Evolutionary conservation across 1,140 invertebrate genomes (phyloP), one percentile per base, ranked within the genome.

Genomic region (Drosophila santomea): DNA sequence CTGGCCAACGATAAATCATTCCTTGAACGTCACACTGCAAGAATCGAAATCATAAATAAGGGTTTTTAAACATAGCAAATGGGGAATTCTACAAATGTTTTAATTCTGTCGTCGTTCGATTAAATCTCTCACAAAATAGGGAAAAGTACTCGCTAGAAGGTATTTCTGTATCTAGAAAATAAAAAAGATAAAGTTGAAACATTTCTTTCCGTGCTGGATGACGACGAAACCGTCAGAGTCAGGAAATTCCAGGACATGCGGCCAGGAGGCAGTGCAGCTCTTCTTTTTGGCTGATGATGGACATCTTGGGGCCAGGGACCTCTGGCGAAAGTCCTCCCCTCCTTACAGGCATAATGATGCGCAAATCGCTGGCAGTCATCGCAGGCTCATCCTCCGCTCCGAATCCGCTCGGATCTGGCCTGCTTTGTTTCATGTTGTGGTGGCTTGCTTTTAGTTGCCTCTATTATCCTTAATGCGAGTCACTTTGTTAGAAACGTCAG

Each of bases 381-480:
- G 80, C 73, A 20, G 73, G 48, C 73, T 73, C 47, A 59, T 68
- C 58, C 66, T 44, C 28, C 39, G 50, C 66, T 44, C 28, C 39
- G 50, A 48, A 14, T 74, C 41, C 14, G 43, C 62, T 76, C 32
- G 10, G 15, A 2, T 17, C 1, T 36, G 50, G 50, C 32, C 83
- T 83, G 83, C 83, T 86, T 88, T 86, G 83, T 86, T 88, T 86
- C 83, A 86, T 79, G 83, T 72, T 72, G 62, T 68, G 72, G 68
- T 74, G 67, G 84, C 67, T 80, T 72, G 84, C 83, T 84, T 83
- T 83, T 89, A 89, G 84, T 80, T 84, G 83, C 84, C 84, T 84
- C 83, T 83, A 89, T 89, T 89, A 89, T 89, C 85, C 84, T 89
- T 89, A 89, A 89, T 89, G 84, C 84, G 84, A 89, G 80, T 89